Evolutionary conservation across 2,113 vertebrate genomes (phyloP).

Genomic region (Heptranchias perlo): DNA sequence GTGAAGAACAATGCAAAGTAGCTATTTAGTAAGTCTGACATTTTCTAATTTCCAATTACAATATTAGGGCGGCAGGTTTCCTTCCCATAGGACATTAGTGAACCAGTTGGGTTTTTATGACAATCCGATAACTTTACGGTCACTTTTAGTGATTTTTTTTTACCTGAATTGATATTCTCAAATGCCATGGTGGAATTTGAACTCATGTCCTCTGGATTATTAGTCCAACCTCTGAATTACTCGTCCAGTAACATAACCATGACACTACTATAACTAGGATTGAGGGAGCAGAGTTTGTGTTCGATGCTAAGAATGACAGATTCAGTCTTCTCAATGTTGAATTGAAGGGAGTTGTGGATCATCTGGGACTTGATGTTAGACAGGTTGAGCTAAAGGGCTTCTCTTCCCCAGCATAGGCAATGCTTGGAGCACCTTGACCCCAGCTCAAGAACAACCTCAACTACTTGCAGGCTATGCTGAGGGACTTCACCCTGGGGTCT

Average conservation of each 20-base stretch:
- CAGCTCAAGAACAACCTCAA: background rate
- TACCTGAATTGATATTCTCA: background rate
- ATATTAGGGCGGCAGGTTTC: background rate
- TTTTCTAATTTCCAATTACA: no score
- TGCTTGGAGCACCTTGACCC: background rate
- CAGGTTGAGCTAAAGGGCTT: background rate
- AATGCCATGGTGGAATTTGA: background rate
- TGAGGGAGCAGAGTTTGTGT: background rate
- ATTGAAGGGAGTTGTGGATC: background rate
- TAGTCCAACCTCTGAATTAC: background rate
- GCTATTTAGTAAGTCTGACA: no score
- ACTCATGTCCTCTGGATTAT: background rate
- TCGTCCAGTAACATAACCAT: background rate
- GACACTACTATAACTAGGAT: background rate
- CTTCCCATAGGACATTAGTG: background rate
- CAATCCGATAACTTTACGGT: background rate
- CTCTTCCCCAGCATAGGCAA: background rate
- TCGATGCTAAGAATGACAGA: background rate
- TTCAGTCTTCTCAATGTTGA: background rate
- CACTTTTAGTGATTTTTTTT: background rate
- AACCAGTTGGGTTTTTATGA: background rate
- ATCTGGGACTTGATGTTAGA: background rate
- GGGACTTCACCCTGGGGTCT: background rate
- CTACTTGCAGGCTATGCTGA: background rate
- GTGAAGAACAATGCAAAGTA: no score